These are phyloP conservation scores for Sarcophaga peregrina DNA, from an alignment of 1,140 invertebrate species.

Conservation along the genomic window DNA sequence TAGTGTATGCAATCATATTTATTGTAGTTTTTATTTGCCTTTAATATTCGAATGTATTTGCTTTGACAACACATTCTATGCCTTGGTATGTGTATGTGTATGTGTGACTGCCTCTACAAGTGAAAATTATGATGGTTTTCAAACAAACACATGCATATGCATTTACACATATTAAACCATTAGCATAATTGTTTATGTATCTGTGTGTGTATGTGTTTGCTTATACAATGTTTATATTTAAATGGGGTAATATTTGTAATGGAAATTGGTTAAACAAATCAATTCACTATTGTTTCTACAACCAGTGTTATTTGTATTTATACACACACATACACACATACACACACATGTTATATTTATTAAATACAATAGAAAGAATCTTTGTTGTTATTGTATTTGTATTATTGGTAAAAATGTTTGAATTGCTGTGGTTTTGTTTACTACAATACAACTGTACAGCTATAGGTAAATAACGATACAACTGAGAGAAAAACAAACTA, in stretches of 20 bases:
- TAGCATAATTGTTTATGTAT: no score
- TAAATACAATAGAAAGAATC: neutral
- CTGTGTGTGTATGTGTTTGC: no score
- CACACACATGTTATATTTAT: neutral
- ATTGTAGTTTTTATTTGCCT: no score
- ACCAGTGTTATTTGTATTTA: neutral
- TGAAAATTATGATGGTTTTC: neutral
- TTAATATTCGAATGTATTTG: no score
- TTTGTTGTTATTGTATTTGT: neutral
- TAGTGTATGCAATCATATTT: no score
- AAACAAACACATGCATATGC: neutral
- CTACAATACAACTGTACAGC: constrained; percentile 13
- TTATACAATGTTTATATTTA: neutral
- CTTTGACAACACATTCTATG: no score
- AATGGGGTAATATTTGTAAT: constrained; percentile 20
- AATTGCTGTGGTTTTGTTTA: constrained; percentile 36
- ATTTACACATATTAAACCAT: neutral
- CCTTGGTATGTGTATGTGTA: no score
- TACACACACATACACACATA: neutral
- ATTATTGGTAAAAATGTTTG: constrained; percentile 38
- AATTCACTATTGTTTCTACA: constrained; percentile 17
- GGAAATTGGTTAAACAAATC: constrained; percentile 42
- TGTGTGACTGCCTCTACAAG: no score
- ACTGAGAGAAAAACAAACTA: neutral
- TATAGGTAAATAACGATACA: constrained; percentile 32